phyloP scores from a whole-genome alignment of 1,140 invertebrate species.

The Penaeus chinensis region DNA sequence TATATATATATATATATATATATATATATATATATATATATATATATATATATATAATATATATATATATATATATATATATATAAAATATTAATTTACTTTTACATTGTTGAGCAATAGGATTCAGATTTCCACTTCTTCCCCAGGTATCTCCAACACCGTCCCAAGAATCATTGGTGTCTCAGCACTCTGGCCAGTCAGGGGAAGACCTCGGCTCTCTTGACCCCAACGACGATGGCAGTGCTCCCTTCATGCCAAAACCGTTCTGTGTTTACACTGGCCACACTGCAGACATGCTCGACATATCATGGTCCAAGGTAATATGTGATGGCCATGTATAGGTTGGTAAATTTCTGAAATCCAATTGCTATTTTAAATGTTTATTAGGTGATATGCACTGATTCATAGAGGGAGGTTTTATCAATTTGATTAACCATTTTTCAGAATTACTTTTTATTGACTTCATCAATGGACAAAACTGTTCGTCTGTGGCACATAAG shows the following conservation, averaged over 20 bases:
- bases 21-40: no score
- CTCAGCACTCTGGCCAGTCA: slow-evolving; percentile 76
- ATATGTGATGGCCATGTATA: slow-evolving; percentile 22
- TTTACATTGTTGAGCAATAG: background rate
- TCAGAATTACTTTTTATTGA: slow-evolving; percentile 96
- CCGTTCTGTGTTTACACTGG: slow-evolving; percentile 95
- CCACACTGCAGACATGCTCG: slow-evolving; percentile 95
- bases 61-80: no score
- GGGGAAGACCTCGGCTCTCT: slow-evolving; percentile 68
- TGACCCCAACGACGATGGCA: slow-evolving; percentile 66
- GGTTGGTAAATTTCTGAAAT: background rate
- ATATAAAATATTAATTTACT: background rate
- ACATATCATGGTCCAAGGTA: slow-evolving; percentile 95
- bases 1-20: no score
- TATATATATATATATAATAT: no score
- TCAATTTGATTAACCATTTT: slow-evolving; percentile 27
- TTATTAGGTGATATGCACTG: background rate
- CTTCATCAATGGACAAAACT: slow-evolving; percentile 98
- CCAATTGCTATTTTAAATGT: background rate
- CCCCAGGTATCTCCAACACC: slow-evolving; percentile 83
- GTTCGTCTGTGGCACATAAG: slow-evolving; percentile 98
- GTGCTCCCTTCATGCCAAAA: slow-evolving; percentile 87
- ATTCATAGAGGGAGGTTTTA: background rate
- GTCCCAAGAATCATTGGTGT: slow-evolving; percentile 87
- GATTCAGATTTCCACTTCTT: background rate